Conservation (phyloP, 2,797 vertebrate species). For the Labeo calbasu region DNA sequence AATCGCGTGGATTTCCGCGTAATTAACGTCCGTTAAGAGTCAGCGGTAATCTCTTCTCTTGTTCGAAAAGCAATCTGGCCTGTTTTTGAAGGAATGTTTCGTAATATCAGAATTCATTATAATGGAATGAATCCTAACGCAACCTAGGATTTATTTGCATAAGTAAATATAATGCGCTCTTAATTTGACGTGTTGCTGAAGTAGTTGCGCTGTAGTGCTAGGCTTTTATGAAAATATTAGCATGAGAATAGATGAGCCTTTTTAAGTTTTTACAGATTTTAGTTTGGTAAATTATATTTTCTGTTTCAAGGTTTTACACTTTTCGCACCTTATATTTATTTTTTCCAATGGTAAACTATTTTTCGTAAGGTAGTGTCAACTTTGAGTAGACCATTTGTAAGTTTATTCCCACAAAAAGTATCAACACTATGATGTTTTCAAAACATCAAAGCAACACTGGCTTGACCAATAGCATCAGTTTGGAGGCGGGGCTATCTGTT, state of each 20-base stretch:
- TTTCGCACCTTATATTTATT: neutral
- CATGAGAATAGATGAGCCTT: constrained; percentile 75
- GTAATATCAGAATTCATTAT: constrained; percentile 72
- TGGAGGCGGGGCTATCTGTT: neutral
- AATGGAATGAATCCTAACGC: constrained; percentile 80
- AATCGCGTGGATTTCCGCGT: constrained; percentile 27
- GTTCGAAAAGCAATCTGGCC: constrained; percentile 33
- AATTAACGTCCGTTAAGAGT: constrained; percentile 31
- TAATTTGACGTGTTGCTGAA: constrained; percentile 73
- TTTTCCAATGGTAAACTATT: neutral
- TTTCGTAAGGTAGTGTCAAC: neutral
- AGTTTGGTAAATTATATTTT: constrained; percentile 56
- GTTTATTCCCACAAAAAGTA: neutral
- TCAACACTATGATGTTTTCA: neutral
- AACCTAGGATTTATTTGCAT: constrained; percentile 80
- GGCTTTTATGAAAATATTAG: constrained; percentile 71
- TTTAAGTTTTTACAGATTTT: constrained; percentile 67
- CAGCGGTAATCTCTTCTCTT: neutral
- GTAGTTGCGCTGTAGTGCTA: constrained; percentile 59
- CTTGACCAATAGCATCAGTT: neutral
- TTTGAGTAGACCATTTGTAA: neutral
- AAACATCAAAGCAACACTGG: neutral
- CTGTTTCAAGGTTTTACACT: constrained; percentile 65
- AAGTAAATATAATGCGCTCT: constrained; percentile 75
- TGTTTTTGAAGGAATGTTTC: constrained; percentile 59